Percentiles rank a stretch among this genome's conserved stretches.
Evolutionary conservation across 2,113 vertebrate species (phyloP).

Genomic region (Aramus guarauna): DNA sequence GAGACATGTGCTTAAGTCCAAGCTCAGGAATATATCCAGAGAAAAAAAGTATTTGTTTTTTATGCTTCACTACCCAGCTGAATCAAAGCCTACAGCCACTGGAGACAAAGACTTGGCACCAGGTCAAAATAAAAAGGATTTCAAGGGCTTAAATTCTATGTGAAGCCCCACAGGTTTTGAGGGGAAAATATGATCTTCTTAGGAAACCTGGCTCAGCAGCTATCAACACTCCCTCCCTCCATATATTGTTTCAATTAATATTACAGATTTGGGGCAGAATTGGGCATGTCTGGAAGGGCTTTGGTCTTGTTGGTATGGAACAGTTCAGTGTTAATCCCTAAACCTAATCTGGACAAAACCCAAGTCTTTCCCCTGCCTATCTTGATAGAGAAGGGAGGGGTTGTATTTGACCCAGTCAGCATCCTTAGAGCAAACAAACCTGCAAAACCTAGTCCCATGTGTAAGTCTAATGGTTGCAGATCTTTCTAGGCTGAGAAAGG

Average conservation of each 20-base stretch:
- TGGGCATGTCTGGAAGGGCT: not conserved
- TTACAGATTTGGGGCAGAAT: not conserved
- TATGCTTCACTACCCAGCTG: not conserved
- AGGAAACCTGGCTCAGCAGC: not conserved
- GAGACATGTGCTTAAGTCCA: not conserved
- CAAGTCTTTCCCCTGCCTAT: not conserved
- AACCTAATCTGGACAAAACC: not conserved
- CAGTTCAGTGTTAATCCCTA: not conserved
- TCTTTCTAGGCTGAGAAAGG: not conserved
- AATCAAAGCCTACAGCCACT: not conserved
- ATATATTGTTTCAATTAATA: not conserved
- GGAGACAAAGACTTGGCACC: not conserved
- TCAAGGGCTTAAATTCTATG: not conserved
- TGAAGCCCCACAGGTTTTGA: not conserved
- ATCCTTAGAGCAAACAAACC: not conserved
- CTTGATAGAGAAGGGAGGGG: not conserved
- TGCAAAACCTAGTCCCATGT: not conserved
- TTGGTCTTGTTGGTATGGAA: not conserved
- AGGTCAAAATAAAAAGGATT: not conserved
- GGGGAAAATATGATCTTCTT: not conserved
- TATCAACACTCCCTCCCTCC: not conserved
- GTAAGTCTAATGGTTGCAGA: not conserved
- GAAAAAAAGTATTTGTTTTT: not conserved
- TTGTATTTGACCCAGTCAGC: not conserved
- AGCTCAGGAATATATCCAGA: not conserved